phyloP scores from a whole-genome alignment of 2,113 vertebrate species.

The Rhagologus leucostigma region DNA sequence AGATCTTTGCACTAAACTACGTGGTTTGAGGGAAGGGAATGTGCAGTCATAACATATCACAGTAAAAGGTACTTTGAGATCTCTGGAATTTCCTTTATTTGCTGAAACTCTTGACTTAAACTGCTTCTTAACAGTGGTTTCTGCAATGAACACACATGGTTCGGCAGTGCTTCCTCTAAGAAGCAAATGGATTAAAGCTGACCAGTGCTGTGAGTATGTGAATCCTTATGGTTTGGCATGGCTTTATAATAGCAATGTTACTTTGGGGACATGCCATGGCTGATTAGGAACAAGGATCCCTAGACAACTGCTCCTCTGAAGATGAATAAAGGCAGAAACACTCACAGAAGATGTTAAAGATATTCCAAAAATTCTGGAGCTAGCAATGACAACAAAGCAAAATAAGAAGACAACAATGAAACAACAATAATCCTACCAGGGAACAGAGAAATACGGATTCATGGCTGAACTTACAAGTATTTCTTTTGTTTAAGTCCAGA shows the following conservation, averaged over 20 bases:
- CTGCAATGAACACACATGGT: background rate
- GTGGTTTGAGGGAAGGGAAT: background rate
- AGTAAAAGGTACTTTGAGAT: background rate
- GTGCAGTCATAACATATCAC: background rate
- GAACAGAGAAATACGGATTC: background rate
- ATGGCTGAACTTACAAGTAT: background rate
- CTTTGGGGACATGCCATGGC: fast-evolving
- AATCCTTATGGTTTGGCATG: background rate
- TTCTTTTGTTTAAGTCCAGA: background rate
- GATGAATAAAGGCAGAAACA: background rate
- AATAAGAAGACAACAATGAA: background rate
- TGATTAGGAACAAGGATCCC: background rate
- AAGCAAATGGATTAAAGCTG: background rate
- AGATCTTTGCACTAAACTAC: background rate
- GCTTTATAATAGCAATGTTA: background rate
- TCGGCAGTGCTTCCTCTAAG: background rate
- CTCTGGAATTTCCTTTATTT: slow-evolving; percentile 1
- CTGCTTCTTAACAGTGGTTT: background rate
- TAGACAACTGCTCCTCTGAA: background rate
- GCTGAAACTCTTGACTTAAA: background rate
- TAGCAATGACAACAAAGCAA: background rate
- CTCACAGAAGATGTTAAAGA: background rate
- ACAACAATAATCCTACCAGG: background rate
- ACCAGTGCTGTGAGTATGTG: background rate
- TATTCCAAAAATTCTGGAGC: background rate